A percentile compares a stretch with the other conserved stretches of the same genome.
phyloP scores from a whole-genome alignment of 2,888 invertebrate genomes.

The Amiota communis region DNA sequence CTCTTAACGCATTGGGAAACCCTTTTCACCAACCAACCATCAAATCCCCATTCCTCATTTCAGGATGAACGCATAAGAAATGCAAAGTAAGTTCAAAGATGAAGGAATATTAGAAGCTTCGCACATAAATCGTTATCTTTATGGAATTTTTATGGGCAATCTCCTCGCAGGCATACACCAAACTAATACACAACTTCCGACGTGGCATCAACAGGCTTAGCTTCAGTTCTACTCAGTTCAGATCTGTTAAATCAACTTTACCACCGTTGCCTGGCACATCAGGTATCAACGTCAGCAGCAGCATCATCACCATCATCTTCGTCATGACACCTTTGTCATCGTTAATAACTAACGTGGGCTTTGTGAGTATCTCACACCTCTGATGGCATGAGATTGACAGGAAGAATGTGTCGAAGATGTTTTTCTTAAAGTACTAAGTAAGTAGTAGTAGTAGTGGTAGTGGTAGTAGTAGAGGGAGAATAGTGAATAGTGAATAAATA shows the following conservation, averaged over 20 bases:
- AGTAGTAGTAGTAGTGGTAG: background rate
- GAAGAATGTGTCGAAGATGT: conserved; percentile 50
- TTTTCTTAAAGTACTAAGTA: background rate
- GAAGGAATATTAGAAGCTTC: conserved; percentile 27
- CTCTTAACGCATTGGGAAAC: conserved; percentile 16
- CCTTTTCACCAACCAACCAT: conserved; percentile 25
- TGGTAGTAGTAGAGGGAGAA: background rate
- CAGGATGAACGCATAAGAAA: background rate
- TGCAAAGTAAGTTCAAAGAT: conserved; percentile 8
- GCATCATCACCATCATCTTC: conserved; percentile 7
- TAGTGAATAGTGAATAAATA: background rate
- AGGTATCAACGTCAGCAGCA: background rate
- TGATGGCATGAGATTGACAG: conserved; percentile 39
- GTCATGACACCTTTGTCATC: conserved; percentile 23
- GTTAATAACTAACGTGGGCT: conserved; percentile 9
- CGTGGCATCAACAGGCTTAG: conserved; percentile 1
- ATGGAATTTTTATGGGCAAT: conserved; percentile 71
- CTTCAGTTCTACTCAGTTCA: background rate
- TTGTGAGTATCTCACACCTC: background rate
- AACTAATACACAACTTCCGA: conserved; percentile 67
- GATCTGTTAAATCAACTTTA: conserved; percentile 19
- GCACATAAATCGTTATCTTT: conserved; percentile 69
- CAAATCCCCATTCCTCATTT: background rate
- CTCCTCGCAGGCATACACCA: conserved; percentile 64
- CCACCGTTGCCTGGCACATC: conserved; percentile 38